phyloP scores from a whole-genome alignment of 2,113 vertebrate species.

The Mobula birostris region DNA sequence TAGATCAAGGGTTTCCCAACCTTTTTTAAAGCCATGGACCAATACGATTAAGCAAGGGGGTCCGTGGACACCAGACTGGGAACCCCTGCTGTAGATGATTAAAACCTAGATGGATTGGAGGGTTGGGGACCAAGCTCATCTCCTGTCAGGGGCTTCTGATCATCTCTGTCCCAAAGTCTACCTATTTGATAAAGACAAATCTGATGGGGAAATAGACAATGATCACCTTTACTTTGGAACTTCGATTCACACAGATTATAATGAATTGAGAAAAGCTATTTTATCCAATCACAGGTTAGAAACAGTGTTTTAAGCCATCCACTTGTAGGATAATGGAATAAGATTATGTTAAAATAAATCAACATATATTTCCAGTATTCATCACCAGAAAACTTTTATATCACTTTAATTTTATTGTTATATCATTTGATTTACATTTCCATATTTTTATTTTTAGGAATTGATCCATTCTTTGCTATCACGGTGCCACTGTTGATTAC shows the following conservation, averaged over 20 bases:
- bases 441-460: constrained; percentile 47
- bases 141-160: background rate
- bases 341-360: background rate
- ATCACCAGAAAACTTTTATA: background rate
- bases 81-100: background rate
- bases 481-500: constrained; percentile 45
- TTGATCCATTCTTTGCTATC: constrained; percentile 54
- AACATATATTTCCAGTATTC: background rate
- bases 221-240: background rate
- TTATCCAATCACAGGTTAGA: background rate
- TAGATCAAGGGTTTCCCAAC: background rate
- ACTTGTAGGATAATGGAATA: background rate
- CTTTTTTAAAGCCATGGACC: too few relatives aligned
- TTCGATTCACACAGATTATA: background rate
- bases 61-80: too few relatives aligned
- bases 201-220: background rate
- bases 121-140: background rate
- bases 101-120: background rate
- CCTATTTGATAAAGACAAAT: background rate
- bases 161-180: background rate
- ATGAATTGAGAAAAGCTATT: background rate
- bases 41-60: too few relatives aligned
- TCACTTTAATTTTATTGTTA: background rate
- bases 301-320: background rate
- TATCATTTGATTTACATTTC: background rate